Evolutionary conservation across 2,113 vertebrate genomes (phyloP).

Genomic region (Oenanthe melanoleuca): DNA sequence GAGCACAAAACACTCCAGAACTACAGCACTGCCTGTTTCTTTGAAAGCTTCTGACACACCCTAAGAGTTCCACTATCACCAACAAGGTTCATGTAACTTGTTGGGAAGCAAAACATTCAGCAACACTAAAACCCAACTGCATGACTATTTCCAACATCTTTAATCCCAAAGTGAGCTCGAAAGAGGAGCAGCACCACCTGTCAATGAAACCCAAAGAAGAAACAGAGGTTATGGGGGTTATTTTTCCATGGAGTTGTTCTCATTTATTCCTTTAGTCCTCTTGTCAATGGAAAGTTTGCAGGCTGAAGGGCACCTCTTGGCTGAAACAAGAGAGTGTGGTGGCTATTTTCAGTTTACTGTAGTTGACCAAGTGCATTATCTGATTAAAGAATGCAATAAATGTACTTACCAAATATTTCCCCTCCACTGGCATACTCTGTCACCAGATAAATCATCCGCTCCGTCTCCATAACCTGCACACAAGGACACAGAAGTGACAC

Average conservation of each 20-base stretch:
- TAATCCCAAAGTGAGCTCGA: neutral
- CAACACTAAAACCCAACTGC: neutral
- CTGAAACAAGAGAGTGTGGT: neutral
- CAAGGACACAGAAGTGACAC: constrained; percentile 65
- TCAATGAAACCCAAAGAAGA: neutral
- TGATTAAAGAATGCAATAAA: constrained; percentile 63
- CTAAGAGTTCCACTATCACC: fast-evolving
- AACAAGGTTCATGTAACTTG: fast-evolving
- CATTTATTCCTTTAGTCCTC: neutral
- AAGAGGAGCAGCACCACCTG: constrained; percentile 9
- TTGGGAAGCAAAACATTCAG: neutral
- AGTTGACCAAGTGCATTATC: constrained; percentile 21
- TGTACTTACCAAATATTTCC: constrained; percentile 95
- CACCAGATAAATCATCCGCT: constrained; percentile 98
- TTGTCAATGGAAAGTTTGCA: neutral
- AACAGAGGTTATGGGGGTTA: neutral
- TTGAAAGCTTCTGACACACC: neutral
- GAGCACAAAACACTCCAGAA: neutral
- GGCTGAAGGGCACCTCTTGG: constrained; percentile 19
- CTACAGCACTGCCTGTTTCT: neutral
- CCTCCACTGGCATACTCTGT: constrained; percentile 99
- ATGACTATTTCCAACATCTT: neutral
- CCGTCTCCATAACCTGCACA: constrained; percentile 96
- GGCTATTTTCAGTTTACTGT: constrained; percentile 39
- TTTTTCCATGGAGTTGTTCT: neutral